Base-by-base conservation (phyloP, 1,140 invertebrate species). In the Thalassaphorura encarpata region DNA sequence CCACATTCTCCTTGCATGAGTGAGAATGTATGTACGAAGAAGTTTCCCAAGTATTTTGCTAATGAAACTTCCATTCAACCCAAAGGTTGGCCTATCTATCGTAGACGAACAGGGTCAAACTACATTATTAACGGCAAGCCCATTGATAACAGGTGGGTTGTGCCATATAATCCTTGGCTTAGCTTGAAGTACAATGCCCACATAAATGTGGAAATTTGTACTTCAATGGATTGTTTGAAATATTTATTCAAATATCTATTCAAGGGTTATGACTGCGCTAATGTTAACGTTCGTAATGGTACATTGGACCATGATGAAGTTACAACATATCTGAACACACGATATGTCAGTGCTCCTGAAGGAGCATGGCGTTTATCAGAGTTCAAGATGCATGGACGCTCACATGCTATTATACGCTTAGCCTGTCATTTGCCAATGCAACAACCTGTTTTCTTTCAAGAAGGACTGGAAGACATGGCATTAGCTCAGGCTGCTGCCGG, bases 91-190 rank as follows among this genome's bases (percentile, higher is more conserved):
- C 69, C 72, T 23, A 16, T 59, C 18, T 71, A 72, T 52, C 36
- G 67, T 23, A 1, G 62, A 41, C 24, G 56, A 18, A 59, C 18
- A 45, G 31, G 8, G 54, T 28, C 18, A 40, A 0, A 13, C 47
- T 19, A 0, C 19, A 39, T 19, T 23, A 26, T 18, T n/a, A 50
- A 2, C 18, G 47, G 19, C 43, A 54, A n/a, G 3, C 31, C 36
- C 4, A 66, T 76, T 29, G 72, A 76, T 63, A 78, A 77, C 60
- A 50, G 68, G 39, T 78, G 72, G 72, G 65, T 78, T 52, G 75
- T 77, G 29, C 76, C 75, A 51, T 78, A 78, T 69, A 75, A 70
- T 58, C 71, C 74, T n/a, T 54, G 75, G 4, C 67, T 79, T 11
- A 70, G 61, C 2, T 70, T 72, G 66, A 75, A 64, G 46, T 79